Base-by-base conservation (phyloP, 2,797 vertebrate species). In the Spheniscus humboldti region DNA sequence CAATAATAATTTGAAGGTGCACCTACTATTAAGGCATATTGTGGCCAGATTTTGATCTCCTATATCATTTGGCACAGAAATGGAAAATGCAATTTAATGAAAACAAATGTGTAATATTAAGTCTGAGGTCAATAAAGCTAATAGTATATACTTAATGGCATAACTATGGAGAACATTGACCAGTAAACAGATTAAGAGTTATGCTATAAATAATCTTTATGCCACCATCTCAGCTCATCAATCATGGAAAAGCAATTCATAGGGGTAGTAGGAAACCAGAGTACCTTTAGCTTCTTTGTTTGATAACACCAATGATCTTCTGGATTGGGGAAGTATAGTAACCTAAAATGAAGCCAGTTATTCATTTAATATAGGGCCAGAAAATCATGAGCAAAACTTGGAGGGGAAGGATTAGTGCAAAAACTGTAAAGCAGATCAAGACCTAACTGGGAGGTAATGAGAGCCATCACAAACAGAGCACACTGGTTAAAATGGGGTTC, bases 21-120 rank as follows among this genome's bases (percentile, higher is more conserved):
- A 88, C 48, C 74, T 86, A 60, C 47, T 91, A 57, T 90, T 78
- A 92, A 72, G 27, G 82, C 33, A 84, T 79, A 83, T n/a, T 55
- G 73, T 68, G 50, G 37, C 25, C 80, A 78, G 60, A 92, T 74
- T 91, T 94, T 85, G 43, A 76, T 96, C 59, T 88, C 63, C 17
- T 87, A n/a, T 88, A 53, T 86, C 43, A 81, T 84, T 96, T 94
- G 72, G 47, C 75, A 39, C 2, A 11, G 87, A 90, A 96, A 92
- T 81, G 11, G 77, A 94, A 97, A 96, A 93, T 2, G 6, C 14
- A 89, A 57, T 92, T 91, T 95, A 95, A 95, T 93, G 82, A 90
- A 95, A 95, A 96, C 39, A 88, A 94, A 97, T 92, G 80, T 83
- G 48, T 55, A 73, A 56, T 85, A 87, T 92, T 83, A 97, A 60